Evolutionary conservation across 2,797 vertebrate species (phyloP), one percentile per base, ranked within the genome.

Genomic region (Myoxocephalus aenaeus): DNA sequence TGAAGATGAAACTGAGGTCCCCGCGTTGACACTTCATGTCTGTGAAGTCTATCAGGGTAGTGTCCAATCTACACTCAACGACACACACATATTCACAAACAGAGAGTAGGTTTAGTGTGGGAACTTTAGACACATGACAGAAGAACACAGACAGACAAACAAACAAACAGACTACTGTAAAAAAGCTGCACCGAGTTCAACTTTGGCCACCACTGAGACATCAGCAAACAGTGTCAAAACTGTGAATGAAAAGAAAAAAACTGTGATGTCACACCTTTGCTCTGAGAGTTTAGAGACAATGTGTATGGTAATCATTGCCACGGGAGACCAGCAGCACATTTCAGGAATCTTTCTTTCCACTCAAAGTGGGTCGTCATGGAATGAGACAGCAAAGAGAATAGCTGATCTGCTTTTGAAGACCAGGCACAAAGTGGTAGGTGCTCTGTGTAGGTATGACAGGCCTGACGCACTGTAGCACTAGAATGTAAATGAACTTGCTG

Each of bases 1-100:
- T 99, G 90, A 99, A 99, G 94, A 99, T 98, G 95, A 99, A 99
- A 92, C 98, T 99, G 66, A 99, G 93, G 87, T 99, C 97, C 74
- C 98, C 98, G 63, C 98, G 96, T 95, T 99, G 98, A 94, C 98
- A 99, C 96, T 99, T 99, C 98, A 99, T 99, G 90, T 99, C 98
- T 0, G 97, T 98, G 94, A 99, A 99, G 93, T 99, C 98, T 88
- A 99, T 99, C 85, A 99, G 96, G 74, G 98, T 99, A 59, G 98
- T 99, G 94, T 99, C 98, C 92, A 99, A 95, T 95, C 98, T 99
- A 85, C 2, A 76, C 1, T 71, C 44, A 54, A 71, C 36, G 68
- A 29, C 27, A 63, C 12, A 80, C 13, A 69, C 9, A 73, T 0
- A 63, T 0, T 2, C 32, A 57, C n/a, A 76, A 1, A 59, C 7